Evolutionary conservation across 2,113 vertebrate species (phyloP).

Genomic region (Nibea coibor): DNA sequence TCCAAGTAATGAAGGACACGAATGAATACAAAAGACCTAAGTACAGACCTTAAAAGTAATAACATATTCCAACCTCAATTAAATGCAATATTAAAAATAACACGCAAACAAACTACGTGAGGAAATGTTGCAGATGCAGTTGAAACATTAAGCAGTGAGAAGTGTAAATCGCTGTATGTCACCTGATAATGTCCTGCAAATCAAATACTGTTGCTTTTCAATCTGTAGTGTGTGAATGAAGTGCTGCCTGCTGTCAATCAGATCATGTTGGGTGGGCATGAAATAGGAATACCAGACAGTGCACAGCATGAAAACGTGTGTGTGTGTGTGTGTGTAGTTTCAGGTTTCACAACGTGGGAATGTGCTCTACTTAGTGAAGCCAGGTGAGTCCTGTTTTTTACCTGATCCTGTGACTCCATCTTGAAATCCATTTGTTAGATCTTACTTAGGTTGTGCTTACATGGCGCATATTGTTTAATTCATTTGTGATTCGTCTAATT

Average conservation of each 20-base stretch:
- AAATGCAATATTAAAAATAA: not conserved
- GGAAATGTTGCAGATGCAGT: not conserved
- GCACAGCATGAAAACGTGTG: no score
- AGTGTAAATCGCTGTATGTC: not conserved
- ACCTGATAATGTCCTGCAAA: not conserved
- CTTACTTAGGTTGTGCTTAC: not conserved
- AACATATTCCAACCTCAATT: not conserved
- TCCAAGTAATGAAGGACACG: no score
- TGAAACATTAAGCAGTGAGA: not conserved
- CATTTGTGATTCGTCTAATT: not conserved
- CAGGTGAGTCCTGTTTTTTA: not conserved
- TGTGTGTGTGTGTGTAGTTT: no score
- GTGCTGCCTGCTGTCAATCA: not conserved
- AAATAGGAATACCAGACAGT: no score
- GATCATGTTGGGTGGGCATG: not conserved
- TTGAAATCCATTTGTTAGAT: not conserved
- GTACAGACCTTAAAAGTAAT: no score
- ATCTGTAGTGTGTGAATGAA: no score
- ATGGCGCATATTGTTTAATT: not conserved
- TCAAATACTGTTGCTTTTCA: no score
- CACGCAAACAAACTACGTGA: not conserved
- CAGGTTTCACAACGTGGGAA: not conserved
- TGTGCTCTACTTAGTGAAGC: not conserved
- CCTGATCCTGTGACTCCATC: not conserved
- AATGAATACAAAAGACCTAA: not conserved